Percentiles rank a stretch among this genome's conserved stretches.
Conservation (phyloP, 2,113 vertebrate genomes). For the Leptodactylus fuscus region DNA sequence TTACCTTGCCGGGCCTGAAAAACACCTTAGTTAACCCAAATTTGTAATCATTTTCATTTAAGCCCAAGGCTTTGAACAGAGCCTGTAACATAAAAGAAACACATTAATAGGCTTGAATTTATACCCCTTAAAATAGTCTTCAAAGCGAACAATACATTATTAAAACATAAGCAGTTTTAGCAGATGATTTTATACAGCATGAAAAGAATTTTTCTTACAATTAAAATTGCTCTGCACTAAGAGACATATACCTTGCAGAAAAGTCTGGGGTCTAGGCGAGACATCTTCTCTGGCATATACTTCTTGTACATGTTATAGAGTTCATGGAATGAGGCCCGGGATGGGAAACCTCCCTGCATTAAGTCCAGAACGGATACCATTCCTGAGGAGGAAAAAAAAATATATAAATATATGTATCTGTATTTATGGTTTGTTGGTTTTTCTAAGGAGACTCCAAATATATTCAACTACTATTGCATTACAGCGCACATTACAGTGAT, state of each 20-base stretch:
- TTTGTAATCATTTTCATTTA: conserved; percentile 97
- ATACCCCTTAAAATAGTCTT: conserved; percentile 57
- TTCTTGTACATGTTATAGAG: conserved; percentile 99
- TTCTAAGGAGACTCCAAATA: too few relatives aligned
- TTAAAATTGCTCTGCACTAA: conserved; percentile 42
- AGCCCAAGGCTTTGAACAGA: conserved; percentile 95
- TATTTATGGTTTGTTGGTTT: too few relatives aligned
- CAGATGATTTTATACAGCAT: conserved; percentile 34
- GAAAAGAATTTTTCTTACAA: conserved; percentile 32
- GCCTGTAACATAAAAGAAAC: conserved; percentile 80
- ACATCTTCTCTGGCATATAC: conserved; percentile 92
- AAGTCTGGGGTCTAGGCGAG: conserved; percentile 91
- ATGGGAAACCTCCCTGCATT: conserved; percentile 98
- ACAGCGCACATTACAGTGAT: too few relatives aligned
- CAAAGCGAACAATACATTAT: not conserved
- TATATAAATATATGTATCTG: too few relatives aligned
- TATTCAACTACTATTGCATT: too few relatives aligned
- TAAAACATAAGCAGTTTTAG: conserved; percentile 26
- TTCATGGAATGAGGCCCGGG: conserved; percentile 96
- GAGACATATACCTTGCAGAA: conserved; percentile 91
- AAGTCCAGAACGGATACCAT: conserved; percentile 98
- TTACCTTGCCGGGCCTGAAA: conserved; percentile 98
- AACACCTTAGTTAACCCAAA: conserved; percentile 97
- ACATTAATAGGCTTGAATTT: conserved; percentile 59
- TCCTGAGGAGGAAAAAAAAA: conserved; percentile 70